Base-by-base conservation (phyloP, 1,140 invertebrate genomes). In the Cheumatopsyche charites region DNA sequence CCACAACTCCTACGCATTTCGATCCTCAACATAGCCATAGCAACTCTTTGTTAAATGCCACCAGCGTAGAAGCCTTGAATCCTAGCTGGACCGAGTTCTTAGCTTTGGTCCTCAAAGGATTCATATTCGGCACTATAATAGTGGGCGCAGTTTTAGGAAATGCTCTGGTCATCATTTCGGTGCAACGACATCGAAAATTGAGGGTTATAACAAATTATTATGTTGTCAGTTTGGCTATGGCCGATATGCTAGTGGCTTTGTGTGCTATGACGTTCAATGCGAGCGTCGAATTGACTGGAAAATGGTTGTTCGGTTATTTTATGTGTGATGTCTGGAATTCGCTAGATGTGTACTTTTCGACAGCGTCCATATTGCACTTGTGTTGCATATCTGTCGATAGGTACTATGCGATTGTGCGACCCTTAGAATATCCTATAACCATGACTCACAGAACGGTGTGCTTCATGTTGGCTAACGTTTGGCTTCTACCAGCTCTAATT, bases 261-360 rank as follows among this genome's bases (percentile, higher is more conserved):
- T 92, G 95, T 78, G 94, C 93, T 26, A 96, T 95, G 96, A 95
- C 93, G n/a, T 98, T 98, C 83, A 98, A 97, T 82, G 94, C 94
- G 19, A 93, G 91, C 77, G 89, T 94, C 6, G 91, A 94, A 78
- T 79, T 96, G 2, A 91, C 90, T 23, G 84, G 89, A 41, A 83
- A 82, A 72, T 98, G 96, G 96, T 82, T 94, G 67, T 97, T 98
- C 79, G 92, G 93, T 0, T 86, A 89, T 77, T 87, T 92, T 74
- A 92, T 97, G 88, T 98, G 96, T 86, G 94, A 97, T 83, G 87
- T 97, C 73, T 98, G 94, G 89, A 97, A 96, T 81, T 94, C 94
- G 13, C 87, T 97, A 75, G 96, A 98, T 80, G 96, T 98, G 4
- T 94, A 98, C 78, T 98, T 97, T 80, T 96, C 93, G 36, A 98